These are phyloP conservation scores for Rhyzopertha dominica DNA, from an alignment of 1,140 invertebrate species.

Conservation along the genomic window DNA sequence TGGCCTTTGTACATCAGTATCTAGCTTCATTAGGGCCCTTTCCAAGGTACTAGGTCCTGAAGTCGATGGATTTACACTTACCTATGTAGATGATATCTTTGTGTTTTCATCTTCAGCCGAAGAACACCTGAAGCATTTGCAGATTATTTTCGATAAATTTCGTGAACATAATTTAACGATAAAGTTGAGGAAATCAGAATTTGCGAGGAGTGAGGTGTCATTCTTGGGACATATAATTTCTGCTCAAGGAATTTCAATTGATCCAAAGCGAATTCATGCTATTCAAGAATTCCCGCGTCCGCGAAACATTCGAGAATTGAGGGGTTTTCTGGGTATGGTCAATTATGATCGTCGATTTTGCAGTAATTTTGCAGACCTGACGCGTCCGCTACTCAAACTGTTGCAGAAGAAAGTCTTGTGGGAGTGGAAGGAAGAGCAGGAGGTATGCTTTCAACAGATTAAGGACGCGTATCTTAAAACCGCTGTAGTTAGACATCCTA, in stretches of 20 bases:
- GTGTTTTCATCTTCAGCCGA: neutral
- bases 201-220: slow-evolving; percentile 39
- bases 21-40: slow-evolving; percentile 4
- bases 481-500: slow-evolving; percentile 1
- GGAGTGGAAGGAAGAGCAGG: slow-evolving; percentile 3
- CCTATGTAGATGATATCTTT: slow-evolving; percentile 10
- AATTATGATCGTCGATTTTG: slow-evolving; percentile 10
- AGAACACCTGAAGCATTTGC: slow-evolving; percentile 2
- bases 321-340: slow-evolving; percentile 5
- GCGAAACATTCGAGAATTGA: slow-evolving; percentile 5
- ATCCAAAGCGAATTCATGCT: slow-evolving; percentile 2
- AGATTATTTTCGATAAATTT: slow-evolving; percentile 9
- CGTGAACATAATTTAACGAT: neutral
- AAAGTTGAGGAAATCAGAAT: too few relatives aligned
- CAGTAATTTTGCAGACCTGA: slow-evolving; percentile 5
- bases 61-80: neutral
- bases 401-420: slow-evolving; percentile 6
- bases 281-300: slow-evolving; percentile 4
- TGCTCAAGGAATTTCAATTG: neutral
- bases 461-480: slow-evolving; percentile 6
- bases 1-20: neutral
- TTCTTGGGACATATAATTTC: slow-evolving; percentile 4
- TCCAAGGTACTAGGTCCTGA: slow-evolving; percentile 2
- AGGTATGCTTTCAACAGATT: neutral
- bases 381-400: neutral